These are phyloP conservation scores for Caenorhabditis doughertyi DNA, from an alignment of 2,888 invertebrate species.

Conservation along the genomic window DNA sequence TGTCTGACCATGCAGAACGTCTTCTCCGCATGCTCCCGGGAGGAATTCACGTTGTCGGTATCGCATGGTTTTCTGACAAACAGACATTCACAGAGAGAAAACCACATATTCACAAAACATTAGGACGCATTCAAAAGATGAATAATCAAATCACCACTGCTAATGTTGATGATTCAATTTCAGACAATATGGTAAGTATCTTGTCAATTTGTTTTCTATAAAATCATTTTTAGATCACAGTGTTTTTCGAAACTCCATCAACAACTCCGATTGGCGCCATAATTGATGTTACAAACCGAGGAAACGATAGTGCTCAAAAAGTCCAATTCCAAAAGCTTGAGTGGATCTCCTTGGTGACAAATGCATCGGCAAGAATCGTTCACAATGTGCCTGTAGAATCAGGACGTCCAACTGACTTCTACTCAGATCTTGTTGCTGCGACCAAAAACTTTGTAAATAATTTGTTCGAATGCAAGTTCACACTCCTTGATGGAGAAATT, in stretches of 20 bases:
- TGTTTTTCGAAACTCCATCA: slow-evolving; percentile 69
- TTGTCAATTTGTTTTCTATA: too few species aligned
- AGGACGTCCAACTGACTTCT: slow-evolving; percentile 66
- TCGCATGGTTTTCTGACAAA: slow-evolving; percentile 71
- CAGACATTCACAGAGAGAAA: slow-evolving; percentile 63
- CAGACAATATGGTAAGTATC: slow-evolving; percentile 68
- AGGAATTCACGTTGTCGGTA: slow-evolving; percentile 72
- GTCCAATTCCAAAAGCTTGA: slow-evolving; percentile 66
- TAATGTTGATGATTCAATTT: slow-evolving; percentile 64
- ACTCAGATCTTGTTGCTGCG: slow-evolving; percentile 68
- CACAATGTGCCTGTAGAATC: slow-evolving; percentile 60
- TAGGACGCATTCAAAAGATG: slow-evolving; percentile 68
- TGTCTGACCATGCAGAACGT: slow-evolving; percentile 71
- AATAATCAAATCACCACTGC: slow-evolving; percentile 68
- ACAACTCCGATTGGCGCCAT: slow-evolving; percentile 64
- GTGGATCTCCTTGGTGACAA: slow-evolving; percentile 72
- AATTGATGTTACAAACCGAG: slow-evolving; percentile 66
- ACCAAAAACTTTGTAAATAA: slow-evolving; percentile 68
- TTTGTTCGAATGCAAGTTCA: slow-evolving; percentile 63
- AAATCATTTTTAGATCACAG: slow-evolving; percentile 61
- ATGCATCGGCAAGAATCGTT: slow-evolving; percentile 67
- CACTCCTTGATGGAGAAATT: slow-evolving; percentile 69
- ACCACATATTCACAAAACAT: slow-evolving; percentile 57
- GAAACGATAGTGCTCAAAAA: slow-evolving; percentile 63
- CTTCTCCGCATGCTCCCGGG: slow-evolving; percentile 73